Evolutionary conservation across 1,140 invertebrate species (phyloP), one percentile per base, ranked within the genome.

Genomic region (Drosophila bipectinata): DNA sequence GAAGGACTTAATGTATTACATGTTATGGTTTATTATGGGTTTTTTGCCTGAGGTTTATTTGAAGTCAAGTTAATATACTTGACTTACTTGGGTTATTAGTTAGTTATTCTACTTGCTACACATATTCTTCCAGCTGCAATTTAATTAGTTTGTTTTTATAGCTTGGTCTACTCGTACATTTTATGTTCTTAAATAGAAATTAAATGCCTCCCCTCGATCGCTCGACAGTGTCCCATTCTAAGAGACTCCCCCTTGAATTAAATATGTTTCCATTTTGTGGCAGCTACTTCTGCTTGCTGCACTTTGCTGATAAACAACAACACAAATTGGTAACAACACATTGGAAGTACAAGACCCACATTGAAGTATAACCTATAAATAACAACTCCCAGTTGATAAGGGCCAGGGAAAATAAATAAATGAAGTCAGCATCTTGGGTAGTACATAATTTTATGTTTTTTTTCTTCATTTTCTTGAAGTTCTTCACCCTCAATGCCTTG

Each of bases 371-470:
- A 45, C 63, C 77, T 69, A 84, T 84, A 87, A 87, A 87, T 81
- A 87, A 81, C 68, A 82, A 73, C 78, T 85, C 58, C 64, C 74
- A 78, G 59, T 47, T 75, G 82, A 87, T 85, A 78, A 87, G 48
- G 61, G 18, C 24, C 18, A 52, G 28, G n/a, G 52, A 53, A 57
- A 57, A 74, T 72, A 84, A 85, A 82, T 74, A 87, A 84, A 81
- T 84, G 81, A 84, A 84, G 82, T 87, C 81, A 84, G 76, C 81
- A 79, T 84, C 81, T 84, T 79, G 63, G 77, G 82, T 67, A 85
- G 82, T 85, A 85, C 72, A 85, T 85, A 85, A 78, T 82, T 87
- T 87, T 69, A 77, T 53, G 14, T 18, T 37, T 53, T 66, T 66
- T 64, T 63, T 44, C 15, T 44, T 15, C n/a, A 6, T 12, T 37